phyloP scores from a whole-genome alignment of 2,888 invertebrate species.

The Tenthredo livida region DNA sequence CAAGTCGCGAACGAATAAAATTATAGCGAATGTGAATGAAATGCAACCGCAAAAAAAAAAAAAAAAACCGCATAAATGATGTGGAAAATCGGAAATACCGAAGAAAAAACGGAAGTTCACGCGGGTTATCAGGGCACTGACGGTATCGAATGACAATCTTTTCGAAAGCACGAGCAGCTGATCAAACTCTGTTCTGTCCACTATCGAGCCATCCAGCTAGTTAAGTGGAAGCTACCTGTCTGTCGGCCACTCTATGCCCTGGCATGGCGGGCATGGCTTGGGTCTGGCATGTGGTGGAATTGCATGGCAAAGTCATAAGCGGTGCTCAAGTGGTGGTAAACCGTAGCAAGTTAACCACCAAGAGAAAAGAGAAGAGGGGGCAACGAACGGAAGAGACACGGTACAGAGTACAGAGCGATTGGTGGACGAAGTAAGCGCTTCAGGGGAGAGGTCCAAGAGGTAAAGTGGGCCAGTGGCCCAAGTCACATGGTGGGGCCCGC shows the following conservation, averaged over 20 bases:
- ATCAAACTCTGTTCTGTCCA: slow-evolving; percentile 63
- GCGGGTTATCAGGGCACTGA: slow-evolving; percentile 29
- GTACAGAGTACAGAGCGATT: slow-evolving; percentile 38
- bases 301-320: slow-evolving; percentile 73
- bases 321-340: slow-evolving; percentile 65
- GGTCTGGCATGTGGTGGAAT: slow-evolving; percentile 72
- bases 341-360: slow-evolving; percentile 47
- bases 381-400: slow-evolving; percentile 40
- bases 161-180: slow-evolving; percentile 40
- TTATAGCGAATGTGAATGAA: not conserved
- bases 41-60: not conserved
- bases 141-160: slow-evolving; percentile 4
- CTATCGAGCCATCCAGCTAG: slow-evolving; percentile 75
- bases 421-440: slow-evolving; percentile 37
- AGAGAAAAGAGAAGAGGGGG: slow-evolving; percentile 37
- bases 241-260: slow-evolving; percentile 70
- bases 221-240: slow-evolving; percentile 77
- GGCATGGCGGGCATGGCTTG: slow-evolving; percentile 55
- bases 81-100: not conserved
- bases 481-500: slow-evolving; percentile 72
- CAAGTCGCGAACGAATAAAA: slow-evolving; percentile 18
- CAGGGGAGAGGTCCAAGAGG: slow-evolving; percentile 55
- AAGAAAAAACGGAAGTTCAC: not conserved
- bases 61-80: not conserved
- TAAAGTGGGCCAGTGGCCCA: slow-evolving; percentile 62